Evolutionary conservation across 2,888 invertebrate species (phyloP).

Genomic region (Psylliodes chrysocephalus): DNA sequence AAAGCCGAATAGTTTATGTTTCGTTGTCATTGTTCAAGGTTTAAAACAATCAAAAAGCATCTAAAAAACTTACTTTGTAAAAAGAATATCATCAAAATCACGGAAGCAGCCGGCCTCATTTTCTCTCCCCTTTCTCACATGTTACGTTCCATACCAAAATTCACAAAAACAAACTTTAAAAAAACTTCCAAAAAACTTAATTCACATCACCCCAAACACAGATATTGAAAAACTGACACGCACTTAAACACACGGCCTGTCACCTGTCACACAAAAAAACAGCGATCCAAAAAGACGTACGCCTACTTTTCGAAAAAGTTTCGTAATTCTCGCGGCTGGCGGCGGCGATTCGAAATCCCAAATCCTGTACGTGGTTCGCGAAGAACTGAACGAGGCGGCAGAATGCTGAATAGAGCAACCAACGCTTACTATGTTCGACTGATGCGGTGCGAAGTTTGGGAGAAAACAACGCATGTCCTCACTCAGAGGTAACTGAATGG

Average conservation of each 20-base stretch:
- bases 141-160: constrained; percentile 23
- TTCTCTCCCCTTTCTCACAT: constrained; percentile 36
- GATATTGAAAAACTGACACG: constrained; percentile 23
- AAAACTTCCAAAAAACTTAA: constrained; percentile 23
- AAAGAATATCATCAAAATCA: constrained; percentile 50
- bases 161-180: constrained; percentile 15
- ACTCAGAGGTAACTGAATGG: background rate
- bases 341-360: background rate
- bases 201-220: constrained; percentile 27
- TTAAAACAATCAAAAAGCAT: too few species aligned
- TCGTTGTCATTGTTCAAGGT: too few species aligned
- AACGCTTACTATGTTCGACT: constrained; percentile 15
- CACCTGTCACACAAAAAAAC: constrained; percentile 1
- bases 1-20: too few species aligned
- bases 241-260: constrained; percentile 9
- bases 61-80: constrained; percentile 52
- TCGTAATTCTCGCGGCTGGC: background rate
- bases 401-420: constrained; percentile 1
- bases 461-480: constrained; percentile 38
- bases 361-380: constrained; percentile 14
- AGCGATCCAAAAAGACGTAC: background rate
- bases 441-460: constrained; percentile 29
- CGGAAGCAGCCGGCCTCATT: constrained; percentile 52
- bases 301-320: background rate
- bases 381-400: constrained; percentile 22